phyloP scores from a whole-genome alignment of 2,797 vertebrate genomes.

The Monodelphis domestica region DNA sequence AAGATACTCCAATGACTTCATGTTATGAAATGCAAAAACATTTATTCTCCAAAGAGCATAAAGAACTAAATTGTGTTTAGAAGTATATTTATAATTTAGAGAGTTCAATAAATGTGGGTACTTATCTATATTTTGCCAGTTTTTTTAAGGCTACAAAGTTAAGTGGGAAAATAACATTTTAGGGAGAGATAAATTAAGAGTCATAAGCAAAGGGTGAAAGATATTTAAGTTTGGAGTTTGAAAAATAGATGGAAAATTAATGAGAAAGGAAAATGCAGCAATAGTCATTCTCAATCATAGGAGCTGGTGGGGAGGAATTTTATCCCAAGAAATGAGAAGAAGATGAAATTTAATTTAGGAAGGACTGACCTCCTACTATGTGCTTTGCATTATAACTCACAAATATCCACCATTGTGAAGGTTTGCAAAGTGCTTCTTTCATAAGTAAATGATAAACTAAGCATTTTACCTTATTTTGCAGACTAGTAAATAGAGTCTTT shows the following conservation, averaged over 20 bases:
- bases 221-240: slow-evolving; percentile 1
- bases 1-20: not conserved
- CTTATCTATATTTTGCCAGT: not conserved
- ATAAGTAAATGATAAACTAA: not conserved
- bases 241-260: not conserved
- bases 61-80: slow-evolving; percentile 16
- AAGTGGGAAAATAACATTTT: slow-evolving; percentile 22
- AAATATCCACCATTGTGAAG: not conserved
- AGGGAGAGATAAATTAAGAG: slow-evolving; percentile 16
- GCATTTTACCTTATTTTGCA: not conserved
- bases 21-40: not conserved
- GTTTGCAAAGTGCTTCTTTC: not conserved
- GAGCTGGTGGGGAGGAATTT: not conserved
- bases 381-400: not conserved
- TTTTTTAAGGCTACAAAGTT: not conserved
- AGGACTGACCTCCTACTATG: not conserved
- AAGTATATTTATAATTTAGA: slow-evolving; percentile 25
- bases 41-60: not conserved
- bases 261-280: not conserved
- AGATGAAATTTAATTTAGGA: slow-evolving; percentile 3
- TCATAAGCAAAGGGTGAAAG: not conserved
- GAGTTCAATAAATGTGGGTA: not conserved
- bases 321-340: not conserved
- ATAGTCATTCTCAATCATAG: slow-evolving; percentile 35
- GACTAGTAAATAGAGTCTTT: not conserved